Evolutionary conservation across 1,140 invertebrate species (phyloP).

Genomic region (Tetraneura akinire): DNA sequence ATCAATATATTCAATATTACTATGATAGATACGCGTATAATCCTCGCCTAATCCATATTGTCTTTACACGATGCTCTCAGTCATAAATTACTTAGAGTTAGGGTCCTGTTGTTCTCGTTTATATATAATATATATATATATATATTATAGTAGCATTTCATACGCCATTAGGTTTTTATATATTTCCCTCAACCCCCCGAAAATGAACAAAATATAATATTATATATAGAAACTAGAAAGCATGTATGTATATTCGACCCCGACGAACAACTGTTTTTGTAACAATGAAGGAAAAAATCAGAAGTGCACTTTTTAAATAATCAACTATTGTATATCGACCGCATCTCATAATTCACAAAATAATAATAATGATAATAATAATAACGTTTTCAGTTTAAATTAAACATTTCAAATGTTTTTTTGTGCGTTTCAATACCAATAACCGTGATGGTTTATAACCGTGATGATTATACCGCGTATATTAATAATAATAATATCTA

Average conservation of each 20-base stretch:
- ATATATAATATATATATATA: too few relatives aligned
- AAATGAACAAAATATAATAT: neutral
- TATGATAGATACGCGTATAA: too few relatives aligned
- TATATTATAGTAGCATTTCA: slow-evolving; percentile 17
- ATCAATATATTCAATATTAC: too few relatives aligned
- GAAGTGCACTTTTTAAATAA: neutral
- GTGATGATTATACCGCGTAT: slow-evolving; percentile 26
- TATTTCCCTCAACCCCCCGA: slow-evolving; percentile 2
- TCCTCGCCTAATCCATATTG: neutral
- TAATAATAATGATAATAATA: neutral
- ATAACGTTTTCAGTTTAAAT: slow-evolving; percentile 7
- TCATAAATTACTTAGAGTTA: slow-evolving; percentile 16
- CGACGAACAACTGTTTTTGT: slow-evolving; percentile 4
- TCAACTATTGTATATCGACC: neutral
- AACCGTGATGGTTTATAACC: too few relatives aligned
- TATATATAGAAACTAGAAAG: too few relatives aligned
- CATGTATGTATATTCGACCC: neutral
- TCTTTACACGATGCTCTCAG: neutral
- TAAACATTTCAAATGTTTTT: neutral
- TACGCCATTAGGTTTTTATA: slow-evolving; percentile 35
- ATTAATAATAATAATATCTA: slow-evolving; percentile 40
- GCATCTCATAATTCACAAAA: neutral
- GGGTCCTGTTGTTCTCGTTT: neutral
- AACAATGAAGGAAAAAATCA: neutral
- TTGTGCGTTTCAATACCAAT: neutral